Percentiles rank a stretch among this genome's conserved stretches.
Evolutionary conservation across 2,888 invertebrate genomes (phyloP).

Genomic region (Andrena dorsata): DNA sequence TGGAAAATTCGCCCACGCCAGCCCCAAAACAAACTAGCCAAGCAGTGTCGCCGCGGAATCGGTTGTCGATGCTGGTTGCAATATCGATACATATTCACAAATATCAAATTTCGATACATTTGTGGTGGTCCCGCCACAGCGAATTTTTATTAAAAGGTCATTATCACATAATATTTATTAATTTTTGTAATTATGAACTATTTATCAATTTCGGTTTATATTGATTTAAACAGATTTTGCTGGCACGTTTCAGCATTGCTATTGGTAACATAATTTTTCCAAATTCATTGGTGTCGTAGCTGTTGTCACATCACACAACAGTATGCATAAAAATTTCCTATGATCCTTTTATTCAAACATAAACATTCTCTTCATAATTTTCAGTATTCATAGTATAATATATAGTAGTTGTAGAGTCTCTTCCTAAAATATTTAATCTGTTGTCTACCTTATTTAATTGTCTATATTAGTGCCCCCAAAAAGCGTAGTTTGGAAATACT

Average conservation of each 20-base stretch:
- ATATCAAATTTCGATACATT: too few species aligned
- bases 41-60: too few species aligned
- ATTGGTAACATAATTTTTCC: background rate
- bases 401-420: background rate
- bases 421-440: background rate
- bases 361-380: background rate
- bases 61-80: too few species aligned
- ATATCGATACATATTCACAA: too few species aligned
- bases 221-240: background rate
- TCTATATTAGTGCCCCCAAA: background rate
- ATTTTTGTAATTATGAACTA: background rate
- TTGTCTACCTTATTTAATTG: background rate
- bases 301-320: background rate
- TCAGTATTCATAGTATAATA: background rate
- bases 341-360: background rate
- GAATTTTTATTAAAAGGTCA: too few species aligned
- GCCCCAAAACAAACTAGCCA: too few species aligned
- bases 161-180: too few species aligned
- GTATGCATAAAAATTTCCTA: conserved; percentile 3
- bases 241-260: background rate
- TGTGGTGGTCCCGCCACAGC: too few species aligned
- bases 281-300: too few species aligned
- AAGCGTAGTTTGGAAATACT: background rate
- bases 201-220: background rate
- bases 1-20: too few species aligned